Evolutionary conservation across 2,113 vertebrate genomes (phyloP), one percentile per base, ranked within the genome.

Genomic region (Stigmatopora nigra): DNA sequence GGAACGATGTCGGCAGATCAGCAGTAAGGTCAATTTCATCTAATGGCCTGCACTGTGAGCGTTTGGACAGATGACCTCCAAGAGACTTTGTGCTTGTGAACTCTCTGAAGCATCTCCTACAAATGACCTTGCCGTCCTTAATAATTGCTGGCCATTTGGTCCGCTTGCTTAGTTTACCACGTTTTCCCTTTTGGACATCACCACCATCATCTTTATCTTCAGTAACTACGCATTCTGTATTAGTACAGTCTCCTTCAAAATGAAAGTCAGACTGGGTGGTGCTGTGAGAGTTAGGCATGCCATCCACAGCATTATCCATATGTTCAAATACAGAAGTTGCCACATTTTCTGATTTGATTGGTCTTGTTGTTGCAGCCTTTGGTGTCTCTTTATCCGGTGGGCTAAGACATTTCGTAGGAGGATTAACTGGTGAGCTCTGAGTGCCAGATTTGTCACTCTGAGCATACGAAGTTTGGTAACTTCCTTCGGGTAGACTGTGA

Each of bases 141-240:
- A 99, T 95, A 73, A 98, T 99, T 36, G 95, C 96, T 62, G 97
- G 97, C 95, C 95, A 98, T 78, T 98, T 98, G 53, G 95, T 93
- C 65, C 95, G 91, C 70, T 89, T 91, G 71, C 87, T 90, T 45
- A 85, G 65, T 78, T 94, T 93, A 78, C 92, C 93, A 71, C 93
- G 93, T 81, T 97, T 99, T 70, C 90, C 91, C 76, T 92, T 98
- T 75, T 83, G 93, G 6, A 31, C 25, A 31, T 74, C 68, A 49
- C 92, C 92, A 17, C 91, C 84, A 78, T 88, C 47, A 48, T 48
- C 52, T 67, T 88, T 89, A 63, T 88, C 87, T 5, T 89, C 86
- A 46, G 72, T 11, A 13, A 67, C n/a, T 25, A 85, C 84, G 56
- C 80, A 78, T 15, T 93, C 87, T 1, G 69, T 61, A 17, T 55